Evolutionary conservation across 1,140 invertebrate species (phyloP).

Genomic region (Orussus abietinus): DNA sequence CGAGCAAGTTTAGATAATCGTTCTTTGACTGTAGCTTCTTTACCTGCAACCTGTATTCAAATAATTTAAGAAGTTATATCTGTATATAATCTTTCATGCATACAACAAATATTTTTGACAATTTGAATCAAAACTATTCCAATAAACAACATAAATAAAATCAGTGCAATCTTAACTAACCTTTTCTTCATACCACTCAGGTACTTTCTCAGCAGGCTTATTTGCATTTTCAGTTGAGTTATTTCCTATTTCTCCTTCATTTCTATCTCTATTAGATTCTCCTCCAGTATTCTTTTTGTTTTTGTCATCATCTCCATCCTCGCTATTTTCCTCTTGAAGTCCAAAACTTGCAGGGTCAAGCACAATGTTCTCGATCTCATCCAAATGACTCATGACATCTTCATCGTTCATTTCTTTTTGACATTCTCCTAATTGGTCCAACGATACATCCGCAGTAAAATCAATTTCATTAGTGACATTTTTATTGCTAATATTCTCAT

Average conservation of each 20-base stretch:
- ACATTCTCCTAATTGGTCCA: slow-evolving; percentile 23
- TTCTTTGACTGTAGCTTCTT: slow-evolving; percentile 38
- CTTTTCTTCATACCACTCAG: slow-evolving; percentile 31
- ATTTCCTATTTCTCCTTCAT: too few relatives aligned
- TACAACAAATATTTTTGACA: not conserved
- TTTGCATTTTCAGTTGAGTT: too few relatives aligned
- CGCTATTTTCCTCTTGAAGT: slow-evolving; percentile 20
- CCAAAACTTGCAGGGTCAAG: slow-evolving; percentile 27
- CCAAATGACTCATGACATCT: slow-evolving; percentile 41
- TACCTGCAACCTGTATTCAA: slow-evolving; percentile 35
- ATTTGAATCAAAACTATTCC: too few relatives aligned
- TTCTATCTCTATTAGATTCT: not conserved
- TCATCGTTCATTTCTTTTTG: slow-evolving; percentile 34
- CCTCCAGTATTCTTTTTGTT: not conserved
- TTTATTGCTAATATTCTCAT: slow-evolving; percentile 2
- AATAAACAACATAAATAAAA: not conserved
- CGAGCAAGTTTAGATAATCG: slow-evolving; percentile 44
- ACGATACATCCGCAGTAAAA: slow-evolving; percentile 23
- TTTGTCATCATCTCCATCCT: slow-evolving; percentile 3
- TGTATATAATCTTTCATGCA: not conserved
- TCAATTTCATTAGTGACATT: slow-evolving; percentile 18
- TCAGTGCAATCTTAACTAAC: slow-evolving; percentile 13
- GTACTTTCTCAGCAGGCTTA: slow-evolving; percentile 13
- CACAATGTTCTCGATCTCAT: slow-evolving; percentile 45
- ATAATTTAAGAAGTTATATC: too few relatives aligned